phyloP scores from a whole-genome alignment of 2,888 invertebrate genomes.

The Fragum fragum region DNA sequence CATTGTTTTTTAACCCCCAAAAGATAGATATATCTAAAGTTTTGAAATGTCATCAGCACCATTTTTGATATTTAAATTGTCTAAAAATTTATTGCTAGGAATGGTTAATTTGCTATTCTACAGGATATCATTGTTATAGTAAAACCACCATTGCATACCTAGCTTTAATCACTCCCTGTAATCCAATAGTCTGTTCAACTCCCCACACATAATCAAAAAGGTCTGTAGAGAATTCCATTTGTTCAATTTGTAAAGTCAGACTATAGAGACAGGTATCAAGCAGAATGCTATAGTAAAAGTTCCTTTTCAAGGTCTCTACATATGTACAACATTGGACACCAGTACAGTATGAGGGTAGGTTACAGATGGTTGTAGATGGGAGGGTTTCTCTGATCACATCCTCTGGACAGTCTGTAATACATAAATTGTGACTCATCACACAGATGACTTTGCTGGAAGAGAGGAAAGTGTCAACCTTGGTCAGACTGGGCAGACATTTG shows the following conservation, averaged over 20 bases:
- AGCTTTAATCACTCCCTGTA: slow-evolving; percentile 38
- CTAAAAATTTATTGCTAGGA: no score
- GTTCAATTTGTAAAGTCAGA: slow-evolving; percentile 70
- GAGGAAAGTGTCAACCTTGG: no score
- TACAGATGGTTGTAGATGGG: slow-evolving; percentile 55
- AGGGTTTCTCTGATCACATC: slow-evolving; percentile 6
- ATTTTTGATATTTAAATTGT: no score
- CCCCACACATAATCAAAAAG: slow-evolving; percentile 74
- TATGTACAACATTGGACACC: slow-evolving; percentile 73
- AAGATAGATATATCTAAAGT: no score
- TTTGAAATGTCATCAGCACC: no score
- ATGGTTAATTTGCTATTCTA: no score
- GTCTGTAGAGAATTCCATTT: slow-evolving; percentile 58
- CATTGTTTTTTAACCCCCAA: no score
- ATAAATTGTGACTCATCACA: no score
- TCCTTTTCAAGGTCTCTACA: slow-evolving; percentile 49
- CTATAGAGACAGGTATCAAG: slow-evolving; percentile 71
- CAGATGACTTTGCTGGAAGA: no score
- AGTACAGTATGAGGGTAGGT: slow-evolving; percentile 66
- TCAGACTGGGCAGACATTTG: no score
- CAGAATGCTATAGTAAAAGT: slow-evolving; percentile 63
- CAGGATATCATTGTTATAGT: no score
- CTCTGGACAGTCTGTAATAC: slow-evolving; percentile 37
- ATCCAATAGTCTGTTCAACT: slow-evolving; percentile 40
- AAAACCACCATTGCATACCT: slow-evolving; percentile 21